Percentiles rank a stretch among this genome's conserved stretches.
Conservation (phyloP, 2,888 invertebrate species). For the Dryadula phaetusa region DNA sequence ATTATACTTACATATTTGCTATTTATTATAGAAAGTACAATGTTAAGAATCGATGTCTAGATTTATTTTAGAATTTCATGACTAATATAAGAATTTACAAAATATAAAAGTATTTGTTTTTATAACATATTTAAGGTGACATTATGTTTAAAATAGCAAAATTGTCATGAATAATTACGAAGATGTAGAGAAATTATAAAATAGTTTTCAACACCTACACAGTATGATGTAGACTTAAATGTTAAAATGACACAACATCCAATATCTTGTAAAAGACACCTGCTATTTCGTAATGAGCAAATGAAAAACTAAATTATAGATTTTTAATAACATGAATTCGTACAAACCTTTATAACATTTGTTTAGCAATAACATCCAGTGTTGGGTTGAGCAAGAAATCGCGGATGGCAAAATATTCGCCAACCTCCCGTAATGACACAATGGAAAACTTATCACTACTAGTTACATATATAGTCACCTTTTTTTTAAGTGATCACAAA, state of each 20-base stretch:
- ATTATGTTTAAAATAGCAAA: conserved; percentile 41
- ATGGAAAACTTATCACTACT: conserved; percentile 51
- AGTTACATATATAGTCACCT: conserved; percentile 42
- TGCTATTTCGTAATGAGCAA: conserved; percentile 53
- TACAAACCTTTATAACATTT: conserved; percentile 79
- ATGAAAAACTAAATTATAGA: conserved; percentile 27
- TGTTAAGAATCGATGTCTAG: background rate
- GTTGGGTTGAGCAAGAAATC: conserved; percentile 61
- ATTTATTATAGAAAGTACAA: conserved; percentile 1
- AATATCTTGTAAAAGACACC: conserved; percentile 48
- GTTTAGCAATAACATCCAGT: conserved; percentile 64
- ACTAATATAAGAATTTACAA: background rate
- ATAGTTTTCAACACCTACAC: conserved; percentile 56
- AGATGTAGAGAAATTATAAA: conserved; percentile 44
- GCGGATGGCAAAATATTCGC: conserved; percentile 51
- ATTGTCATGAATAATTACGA: conserved; percentile 41
- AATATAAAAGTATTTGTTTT: background rate
- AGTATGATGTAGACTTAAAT: conserved; percentile 56
- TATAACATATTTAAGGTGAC: conserved; percentile 1
- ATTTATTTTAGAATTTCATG: background rate
- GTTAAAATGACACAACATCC: conserved; percentile 51
- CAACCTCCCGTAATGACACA: conserved; percentile 54
- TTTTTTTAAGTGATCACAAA: conserved; percentile 49
- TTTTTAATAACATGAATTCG: conserved; percentile 50
- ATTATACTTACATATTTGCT: background rate